phyloP scores from a whole-genome alignment of 92 coral and sea anemone species.

The Paramuricea clavata region DNA sequence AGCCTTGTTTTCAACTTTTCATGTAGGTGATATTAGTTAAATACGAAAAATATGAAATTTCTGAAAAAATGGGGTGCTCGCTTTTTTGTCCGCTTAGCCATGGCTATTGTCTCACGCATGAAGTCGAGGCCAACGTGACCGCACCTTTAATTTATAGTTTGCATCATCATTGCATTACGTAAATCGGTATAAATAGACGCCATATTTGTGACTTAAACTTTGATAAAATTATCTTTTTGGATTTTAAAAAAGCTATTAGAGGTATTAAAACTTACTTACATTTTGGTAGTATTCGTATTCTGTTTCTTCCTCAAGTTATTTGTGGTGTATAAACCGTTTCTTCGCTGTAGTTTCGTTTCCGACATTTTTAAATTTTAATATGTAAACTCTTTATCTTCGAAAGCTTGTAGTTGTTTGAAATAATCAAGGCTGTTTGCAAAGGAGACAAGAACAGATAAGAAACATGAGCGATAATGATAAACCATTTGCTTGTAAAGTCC shows the following conservation, averaged over 20 bases:
- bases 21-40: no score
- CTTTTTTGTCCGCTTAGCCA: no score
- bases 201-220: constrained; percentile 11
- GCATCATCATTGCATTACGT: constrained; percentile 18
- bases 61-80: no score
- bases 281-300: background rate
- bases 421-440: background rate
- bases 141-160: background rate
- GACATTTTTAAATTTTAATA: background rate
- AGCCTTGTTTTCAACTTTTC: no score
- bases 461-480: constrained; percentile 90
- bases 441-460: background rate
- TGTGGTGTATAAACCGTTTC: background rate
- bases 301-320: background rate
- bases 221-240: background rate
- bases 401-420: background rate
- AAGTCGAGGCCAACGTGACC: constrained; percentile 18
- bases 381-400: constrained; percentile 16
- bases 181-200: constrained; percentile 24
- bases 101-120: background rate
- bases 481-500: constrained; percentile 92
- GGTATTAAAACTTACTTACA: background rate
- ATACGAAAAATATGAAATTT: no score
- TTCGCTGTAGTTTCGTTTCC: background rate
- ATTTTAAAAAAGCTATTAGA: background rate